Base-by-base conservation (phyloP, 2,113 vertebrate species). In the Cavia porcellus region DNA sequence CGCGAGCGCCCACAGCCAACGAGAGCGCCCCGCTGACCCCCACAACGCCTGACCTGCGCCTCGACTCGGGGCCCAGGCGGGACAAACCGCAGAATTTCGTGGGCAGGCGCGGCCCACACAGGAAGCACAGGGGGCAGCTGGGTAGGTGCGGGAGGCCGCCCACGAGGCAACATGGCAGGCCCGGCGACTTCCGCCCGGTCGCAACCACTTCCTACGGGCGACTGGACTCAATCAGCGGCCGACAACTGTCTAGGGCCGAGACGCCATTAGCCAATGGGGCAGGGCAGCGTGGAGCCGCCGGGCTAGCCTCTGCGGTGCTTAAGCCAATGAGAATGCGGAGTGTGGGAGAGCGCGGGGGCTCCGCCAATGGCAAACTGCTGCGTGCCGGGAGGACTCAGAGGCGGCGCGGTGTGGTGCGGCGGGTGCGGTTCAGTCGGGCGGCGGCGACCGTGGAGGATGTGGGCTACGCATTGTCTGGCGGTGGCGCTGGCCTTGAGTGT, bases 181-280 rank as follows among this genome's bases (percentile, higher is more conserved):
- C 2, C 0, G 0, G 1, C 62, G 4, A n/a, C 85, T 96, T 96
- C 97, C 91, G 77, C 62, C 47, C 32, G 32, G 25, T 38, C 19
- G 12, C 83, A 2, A 79, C 55, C 22, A 35, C 82, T 92, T 93
- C 86, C 86, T 11, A 75, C n/a, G 30, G 15, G 3, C 55, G 4
- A 32, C 17, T 42, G 72, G 42, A n/a, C 45, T 99, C 99, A 99
- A 99, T 99, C 98, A 98, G 38, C 89, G 42, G 95, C 97, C 99
- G 99, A 99, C 99, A 99, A 99, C 99, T 99, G 99, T 99, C 98
- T 98, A 96, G 98, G 99, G 98, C 92, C 74, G 96, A 97, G 94
- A 50, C 55, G 17, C 52, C 93, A 1, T 1, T 4, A 85, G 13
- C 99, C 98, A 99, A 99, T 98, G 82, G 94, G 25, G 74, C 86